Conservation (phyloP, 2,888 invertebrate genomes). For the Pterostichus niger region DNA sequence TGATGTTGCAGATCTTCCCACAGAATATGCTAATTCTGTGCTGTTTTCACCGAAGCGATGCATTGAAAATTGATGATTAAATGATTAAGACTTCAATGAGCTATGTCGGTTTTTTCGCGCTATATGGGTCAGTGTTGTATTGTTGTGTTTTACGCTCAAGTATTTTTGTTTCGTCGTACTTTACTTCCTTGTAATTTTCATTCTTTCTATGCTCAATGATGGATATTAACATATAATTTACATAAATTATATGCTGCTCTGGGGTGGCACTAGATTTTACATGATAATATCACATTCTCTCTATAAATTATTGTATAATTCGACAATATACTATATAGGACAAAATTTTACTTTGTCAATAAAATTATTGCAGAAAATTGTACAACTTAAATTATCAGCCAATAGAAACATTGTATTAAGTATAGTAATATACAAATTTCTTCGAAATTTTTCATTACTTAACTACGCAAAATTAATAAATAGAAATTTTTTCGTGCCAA, state of each 20-base stretch:
- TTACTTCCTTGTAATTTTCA: slow-evolving; percentile 36
- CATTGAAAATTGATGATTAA: slow-evolving; percentile 51
- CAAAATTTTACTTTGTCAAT: no score
- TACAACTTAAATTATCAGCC: no score
- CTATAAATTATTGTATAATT: neutral
- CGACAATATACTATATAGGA: no score
- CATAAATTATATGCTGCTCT: slow-evolving; percentile 33
- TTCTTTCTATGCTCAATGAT: neutral
- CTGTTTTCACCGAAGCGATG: neutral
- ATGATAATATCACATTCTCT: neutral
- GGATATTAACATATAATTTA: slow-evolving; percentile 38
- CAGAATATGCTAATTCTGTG: slow-evolving; percentile 33
- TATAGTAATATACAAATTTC: no score
- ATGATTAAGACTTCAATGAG: slow-evolving; percentile 24
- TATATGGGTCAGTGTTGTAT: slow-evolving; percentile 48
- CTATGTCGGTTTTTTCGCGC: neutral
- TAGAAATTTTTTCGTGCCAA: no score
- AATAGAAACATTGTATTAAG: no score
- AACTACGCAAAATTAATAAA: no score
- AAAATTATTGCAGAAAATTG: no score
- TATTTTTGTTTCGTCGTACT: neutral
- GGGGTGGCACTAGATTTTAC: slow-evolving; percentile 1
- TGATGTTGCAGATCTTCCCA: slow-evolving; percentile 36
- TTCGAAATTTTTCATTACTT: no score
- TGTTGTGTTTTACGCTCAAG: neutral